These are phyloP conservation scores for Momotus momota DNA, from an alignment of 2,797 vertebrate genomes.

Conservation along the genomic window DNA sequence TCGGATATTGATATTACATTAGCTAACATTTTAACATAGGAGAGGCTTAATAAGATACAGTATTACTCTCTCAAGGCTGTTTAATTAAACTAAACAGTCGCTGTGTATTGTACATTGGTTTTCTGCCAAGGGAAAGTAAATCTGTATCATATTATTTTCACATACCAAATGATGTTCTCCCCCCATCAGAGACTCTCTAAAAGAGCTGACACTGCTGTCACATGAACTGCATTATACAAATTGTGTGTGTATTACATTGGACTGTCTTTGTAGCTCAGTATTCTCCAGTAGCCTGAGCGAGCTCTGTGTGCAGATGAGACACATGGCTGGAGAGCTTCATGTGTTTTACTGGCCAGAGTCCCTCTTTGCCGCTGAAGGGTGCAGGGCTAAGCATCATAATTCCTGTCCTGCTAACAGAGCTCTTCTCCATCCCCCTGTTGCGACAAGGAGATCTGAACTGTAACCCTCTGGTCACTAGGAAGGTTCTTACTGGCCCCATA, in stretches of 20 bases:
- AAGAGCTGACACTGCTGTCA: constrained; percentile 32
- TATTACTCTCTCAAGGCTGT: constrained; percentile 60
- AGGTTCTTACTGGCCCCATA: neutral
- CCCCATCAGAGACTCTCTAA: neutral
- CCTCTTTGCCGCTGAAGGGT: rapidly evolving
- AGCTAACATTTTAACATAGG: constrained; percentile 47
- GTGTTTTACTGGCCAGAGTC: neutral
- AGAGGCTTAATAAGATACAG: constrained; percentile 54
- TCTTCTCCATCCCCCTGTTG: neutral
- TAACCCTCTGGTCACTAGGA: neutral
- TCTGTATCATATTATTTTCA: constrained; percentile 45
- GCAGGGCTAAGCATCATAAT: neutral
- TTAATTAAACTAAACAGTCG: constrained; percentile 63
- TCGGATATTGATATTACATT: constrained; percentile 58
- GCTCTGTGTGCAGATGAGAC: neutral
- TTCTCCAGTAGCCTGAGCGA: neutral
- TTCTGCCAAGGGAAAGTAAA: constrained; percentile 61
- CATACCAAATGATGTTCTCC: neutral
- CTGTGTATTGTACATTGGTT: constrained; percentile 24
- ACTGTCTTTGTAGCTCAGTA: neutral
- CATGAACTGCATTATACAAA: neutral
- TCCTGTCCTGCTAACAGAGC: neutral
- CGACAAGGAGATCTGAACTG: neutral
- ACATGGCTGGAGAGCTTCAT: neutral
- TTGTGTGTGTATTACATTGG: neutral